A percentile compares a stretch with the other conserved stretches of the same genome.
phyloP scores from a whole-genome alignment of 2,113 vertebrate species.

The Danionella cerebrum region DNA sequence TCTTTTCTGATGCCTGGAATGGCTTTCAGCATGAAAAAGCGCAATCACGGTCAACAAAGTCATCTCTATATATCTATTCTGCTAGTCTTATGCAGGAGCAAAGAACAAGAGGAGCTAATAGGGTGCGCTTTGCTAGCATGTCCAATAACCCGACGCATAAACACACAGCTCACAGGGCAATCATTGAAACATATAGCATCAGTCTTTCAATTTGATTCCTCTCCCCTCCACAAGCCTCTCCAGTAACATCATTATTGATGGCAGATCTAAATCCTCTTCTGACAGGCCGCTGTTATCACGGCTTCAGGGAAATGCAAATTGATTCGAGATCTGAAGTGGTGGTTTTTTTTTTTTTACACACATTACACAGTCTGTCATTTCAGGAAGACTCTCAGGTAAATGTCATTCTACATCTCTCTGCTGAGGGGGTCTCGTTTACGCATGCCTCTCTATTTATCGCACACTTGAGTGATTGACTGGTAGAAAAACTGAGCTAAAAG shows the following conservation, averaged over 20 bases:
- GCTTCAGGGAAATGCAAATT: constrained; percentile 73
- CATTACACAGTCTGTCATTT: constrained; percentile 66
- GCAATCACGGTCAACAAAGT: too few species aligned
- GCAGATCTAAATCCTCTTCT: constrained; percentile 63
- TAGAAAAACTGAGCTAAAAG: background rate
- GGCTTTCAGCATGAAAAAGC: too few species aligned
- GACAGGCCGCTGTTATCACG: constrained; percentile 67
- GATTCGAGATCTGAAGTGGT: constrained; percentile 73
- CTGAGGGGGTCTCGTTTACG: constrained; percentile 66
- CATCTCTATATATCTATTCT: constrained; percentile 59
- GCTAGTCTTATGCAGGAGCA: constrained; percentile 67
- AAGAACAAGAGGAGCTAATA: constrained; percentile 69
- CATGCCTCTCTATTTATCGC: constrained; percentile 14
- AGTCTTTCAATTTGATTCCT: constrained; percentile 65
- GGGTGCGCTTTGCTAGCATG: constrained; percentile 37
- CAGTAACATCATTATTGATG: constrained; percentile 68
- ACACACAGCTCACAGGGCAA: constrained; percentile 58
- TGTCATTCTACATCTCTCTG: constrained; percentile 63
- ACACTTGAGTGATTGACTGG: constrained; percentile 14
- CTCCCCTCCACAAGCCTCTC: constrained; percentile 51
- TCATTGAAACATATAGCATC: constrained; percentile 66
- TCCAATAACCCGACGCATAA: constrained; percentile 46
- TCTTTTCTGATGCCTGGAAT: too few species aligned
- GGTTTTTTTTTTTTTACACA: constrained; percentile 65
- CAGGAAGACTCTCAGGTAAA: constrained; percentile 67